These are phyloP conservation scores for Phyllotreta cruciferae DNA, from an alignment of 2,888 invertebrate species.

Conservation along the genomic window DNA sequence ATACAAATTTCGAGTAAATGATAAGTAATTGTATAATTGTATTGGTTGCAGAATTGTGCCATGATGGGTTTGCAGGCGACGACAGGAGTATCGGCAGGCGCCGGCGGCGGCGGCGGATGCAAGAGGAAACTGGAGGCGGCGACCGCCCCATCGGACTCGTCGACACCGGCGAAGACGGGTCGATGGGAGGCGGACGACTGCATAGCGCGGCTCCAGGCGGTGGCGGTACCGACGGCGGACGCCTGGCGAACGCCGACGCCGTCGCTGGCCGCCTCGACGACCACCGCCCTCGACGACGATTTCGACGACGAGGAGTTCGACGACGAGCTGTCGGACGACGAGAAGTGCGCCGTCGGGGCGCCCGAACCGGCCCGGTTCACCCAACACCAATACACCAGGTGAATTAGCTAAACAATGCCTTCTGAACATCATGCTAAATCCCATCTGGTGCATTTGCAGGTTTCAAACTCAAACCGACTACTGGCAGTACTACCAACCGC, in stretches of 20 bases:
- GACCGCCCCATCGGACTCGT: conserved; percentile 60
- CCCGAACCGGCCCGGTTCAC: conserved; percentile 55
- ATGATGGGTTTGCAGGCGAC: conserved; percentile 80
- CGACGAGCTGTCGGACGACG: conserved; percentile 65
- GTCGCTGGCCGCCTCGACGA: conserved; percentile 56
- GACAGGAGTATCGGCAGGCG: conserved; percentile 61
- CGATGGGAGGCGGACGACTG: conserved; percentile 66
- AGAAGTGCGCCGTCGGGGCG: conserved; percentile 62
- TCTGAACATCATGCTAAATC: not conserved
- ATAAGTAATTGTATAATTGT: conserved; percentile 15
- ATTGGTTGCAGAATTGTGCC: conserved; percentile 66
- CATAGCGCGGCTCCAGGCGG: conserved; percentile 73
- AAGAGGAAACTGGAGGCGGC: conserved; percentile 69
- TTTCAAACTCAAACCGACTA: conserved; percentile 60
- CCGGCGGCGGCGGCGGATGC: conserved; percentile 44
- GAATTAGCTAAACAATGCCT: conserved; percentile 45
- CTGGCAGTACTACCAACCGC: conserved; percentile 64
- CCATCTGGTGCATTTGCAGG: conserved; percentile 40
- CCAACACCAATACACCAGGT: conserved; percentile 47
- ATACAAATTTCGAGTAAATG: not conserved
- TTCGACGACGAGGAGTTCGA: conserved; percentile 71
- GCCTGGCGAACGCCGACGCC: conserved; percentile 63
- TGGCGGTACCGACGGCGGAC: conserved; percentile 70
- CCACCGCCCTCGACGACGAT: conserved; percentile 58
- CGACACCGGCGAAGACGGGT: conserved; percentile 64